phyloP scores from a whole-genome alignment of 2,797 vertebrate species.

The Spea hammondii region DNA sequence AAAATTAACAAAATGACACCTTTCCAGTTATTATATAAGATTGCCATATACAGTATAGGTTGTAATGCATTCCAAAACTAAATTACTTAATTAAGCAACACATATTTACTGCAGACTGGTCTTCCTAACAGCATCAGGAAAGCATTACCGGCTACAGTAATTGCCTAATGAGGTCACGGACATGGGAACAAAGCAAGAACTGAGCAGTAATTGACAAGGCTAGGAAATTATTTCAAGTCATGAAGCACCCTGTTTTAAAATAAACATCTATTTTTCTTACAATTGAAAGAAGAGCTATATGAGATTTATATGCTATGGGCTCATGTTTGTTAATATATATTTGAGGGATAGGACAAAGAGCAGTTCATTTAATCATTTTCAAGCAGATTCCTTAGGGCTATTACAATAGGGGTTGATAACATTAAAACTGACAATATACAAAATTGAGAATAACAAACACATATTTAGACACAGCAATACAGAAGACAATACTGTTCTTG shows the following conservation, averaged over 20 bases:
- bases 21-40: no score
- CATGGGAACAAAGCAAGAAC: constrained; percentile 29
- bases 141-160: constrained; percentile 40
- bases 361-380: no score
- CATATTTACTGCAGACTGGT: constrained; percentile 20
- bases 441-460: no score
- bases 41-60: not conserved
- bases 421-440: no score
- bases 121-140: constrained; percentile 11
- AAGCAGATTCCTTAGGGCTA: no score
- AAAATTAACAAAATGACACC: no score
- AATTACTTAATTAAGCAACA: constrained; percentile 10
- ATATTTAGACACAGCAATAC: no score
- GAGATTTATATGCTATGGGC: not conserved
- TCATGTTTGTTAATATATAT: not conserved
- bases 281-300: not conserved
- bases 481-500: no score
- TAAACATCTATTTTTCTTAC: constrained; percentile 22
- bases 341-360: no score
- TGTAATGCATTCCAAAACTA: not conserved
- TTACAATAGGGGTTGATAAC: no score
- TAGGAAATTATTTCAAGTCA: constrained; percentile 41
- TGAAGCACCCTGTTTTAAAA: constrained; percentile 15
- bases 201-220: constrained; percentile 33
- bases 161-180: constrained; percentile 46